Evolutionary conservation across 2,113 vertebrate species (phyloP), one percentile per base, ranked within the genome.

Genomic region (Pandion haliaetus): DNA sequence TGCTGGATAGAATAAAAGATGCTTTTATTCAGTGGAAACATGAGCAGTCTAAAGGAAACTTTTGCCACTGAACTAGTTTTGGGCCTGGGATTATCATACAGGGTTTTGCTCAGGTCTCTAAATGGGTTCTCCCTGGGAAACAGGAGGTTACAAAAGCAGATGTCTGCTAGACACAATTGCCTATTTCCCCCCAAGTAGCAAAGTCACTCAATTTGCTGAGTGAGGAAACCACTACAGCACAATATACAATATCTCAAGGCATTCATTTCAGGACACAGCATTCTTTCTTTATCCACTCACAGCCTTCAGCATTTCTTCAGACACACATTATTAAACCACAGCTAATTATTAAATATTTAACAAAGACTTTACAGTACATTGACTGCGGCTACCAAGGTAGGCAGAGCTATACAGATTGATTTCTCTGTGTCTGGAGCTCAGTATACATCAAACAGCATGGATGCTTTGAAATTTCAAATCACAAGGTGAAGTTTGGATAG

Each of bases 11-110:
- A 97, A 97, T 93, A 96, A 97, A 96, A 95, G 57, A 86, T 74
- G 67, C 36, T 97, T 98, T 98, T 69, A 84, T 96, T 81, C 26
- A 4, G 54, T 88, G 49, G 97, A 98, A 98, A 98, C 79, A 84
- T 49, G 96, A 98, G 81, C 61, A 65, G 69, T 74, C 79, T 94
- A 86, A 93, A 55, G 93, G 92, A 95, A 97, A 77, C 76, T 42
- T 78, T 97, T 97, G 89, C 88, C 95, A 90, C 86, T 96, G 88
- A 97, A 96, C 80, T 86, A 85, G 82, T 95, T 84, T 62, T 25
- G 26, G 42, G 47, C 24, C 55, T 91, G 57, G 61, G 73, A 96
- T 91, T 97, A 65, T 59, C 71, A 67, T 74, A 49, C 42, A 72
- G 14, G 40, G 38, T 62, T 77, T 92, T 73, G 12, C 55, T 93